A percentile compares a stretch with the other conserved stretches of the same genome.
Evolutionary conservation across 2,797 vertebrate genomes (phyloP).

Genomic region (Hoplostethus atlanticus): DNA sequence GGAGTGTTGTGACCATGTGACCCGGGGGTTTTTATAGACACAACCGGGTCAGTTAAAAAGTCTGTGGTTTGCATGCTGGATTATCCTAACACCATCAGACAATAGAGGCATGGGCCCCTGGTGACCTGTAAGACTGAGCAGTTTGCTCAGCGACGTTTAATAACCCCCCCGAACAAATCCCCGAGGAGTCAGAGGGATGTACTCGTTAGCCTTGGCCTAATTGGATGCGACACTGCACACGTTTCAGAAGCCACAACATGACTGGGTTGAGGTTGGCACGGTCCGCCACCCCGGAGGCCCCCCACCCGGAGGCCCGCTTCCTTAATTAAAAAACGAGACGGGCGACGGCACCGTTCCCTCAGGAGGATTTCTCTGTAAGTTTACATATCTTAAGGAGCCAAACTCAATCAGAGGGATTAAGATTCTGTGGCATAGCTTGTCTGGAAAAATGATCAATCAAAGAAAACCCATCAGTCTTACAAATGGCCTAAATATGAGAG

Average conservation of each 20-base stretch:
- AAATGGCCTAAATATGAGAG: slow-evolving; percentile 66
- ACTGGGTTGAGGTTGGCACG: slow-evolving; percentile 49
- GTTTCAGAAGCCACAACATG: slow-evolving; percentile 41
- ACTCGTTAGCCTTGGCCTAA: slow-evolving; percentile 66
- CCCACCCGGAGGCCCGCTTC: neutral
- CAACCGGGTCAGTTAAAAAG: slow-evolving; percentile 31
- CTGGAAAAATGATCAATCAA: slow-evolving; percentile 71
- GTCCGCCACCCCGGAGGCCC: too few species aligned
- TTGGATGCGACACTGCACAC: slow-evolving; percentile 64
- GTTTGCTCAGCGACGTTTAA: too few species aligned
- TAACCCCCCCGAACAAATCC: slow-evolving; percentile 35
- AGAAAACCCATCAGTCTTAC: slow-evolving; percentile 51
- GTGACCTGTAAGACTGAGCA: too few species aligned
- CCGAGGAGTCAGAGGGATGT: slow-evolving; percentile 47
- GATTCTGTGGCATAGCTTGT: slow-evolving; percentile 72
- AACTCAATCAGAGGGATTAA: slow-evolving; percentile 74
- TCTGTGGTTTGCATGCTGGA: slow-evolving; percentile 28
- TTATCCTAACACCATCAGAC: slow-evolving; percentile 47
- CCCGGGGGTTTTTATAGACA: slow-evolving; percentile 39
- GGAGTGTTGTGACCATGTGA: slow-evolving; percentile 14
- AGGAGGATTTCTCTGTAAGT: slow-evolving; percentile 56
- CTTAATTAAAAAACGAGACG: slow-evolving; percentile 68
- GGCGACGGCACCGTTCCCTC: slow-evolving; percentile 32
- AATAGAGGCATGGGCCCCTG: slow-evolving; percentile 17
- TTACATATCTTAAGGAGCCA: slow-evolving; percentile 71